Percentiles rank a stretch among this genome's conserved stretches.
Evolutionary conservation across 2,113 vertebrate genomes (phyloP).

Genomic region (Callocephalon fimbriatum): DNA sequence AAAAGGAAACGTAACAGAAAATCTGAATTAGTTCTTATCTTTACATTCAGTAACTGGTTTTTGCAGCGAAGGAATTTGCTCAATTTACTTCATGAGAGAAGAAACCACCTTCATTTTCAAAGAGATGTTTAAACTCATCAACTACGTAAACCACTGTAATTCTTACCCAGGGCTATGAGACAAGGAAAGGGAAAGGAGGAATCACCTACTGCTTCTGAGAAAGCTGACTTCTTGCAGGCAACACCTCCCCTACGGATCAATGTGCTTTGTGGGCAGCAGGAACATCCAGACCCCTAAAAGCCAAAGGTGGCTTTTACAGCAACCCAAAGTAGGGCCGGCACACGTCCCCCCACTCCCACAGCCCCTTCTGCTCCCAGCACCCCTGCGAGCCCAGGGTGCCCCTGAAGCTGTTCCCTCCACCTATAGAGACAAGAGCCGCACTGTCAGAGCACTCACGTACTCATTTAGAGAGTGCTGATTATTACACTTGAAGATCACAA

Average conservation of each 20-base stretch:
- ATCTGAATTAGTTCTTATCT: not conserved
- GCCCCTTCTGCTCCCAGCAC: rapidly evolving
- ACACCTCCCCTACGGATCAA: not conserved
- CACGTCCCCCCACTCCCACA: not conserved
- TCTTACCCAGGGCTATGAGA: not conserved
- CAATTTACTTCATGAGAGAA: not conserved
- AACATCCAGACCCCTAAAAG: not conserved
- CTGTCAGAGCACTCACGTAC: not conserved
- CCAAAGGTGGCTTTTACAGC: not conserved
- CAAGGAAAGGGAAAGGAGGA: not conserved
- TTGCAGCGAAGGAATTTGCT: not conserved
- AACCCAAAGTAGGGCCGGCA: not conserved
- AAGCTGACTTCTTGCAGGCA: not conserved
- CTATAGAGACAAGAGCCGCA: not conserved
- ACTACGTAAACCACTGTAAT: not conserved
- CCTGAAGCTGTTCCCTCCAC: not conserved
- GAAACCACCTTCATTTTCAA: not conserved
- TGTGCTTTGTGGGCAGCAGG: not conserved
- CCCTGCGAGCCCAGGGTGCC: not conserved
- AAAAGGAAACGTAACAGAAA: not conserved
- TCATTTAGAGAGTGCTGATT: not conserved
- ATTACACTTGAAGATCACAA: not conserved
- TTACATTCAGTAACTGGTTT: not conserved
- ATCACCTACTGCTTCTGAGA: rapidly evolving
- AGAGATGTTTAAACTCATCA: not conserved